phyloP scores from a whole-genome alignment of 1,140 invertebrate species.

The Druon quercuslanigerum region DNA sequence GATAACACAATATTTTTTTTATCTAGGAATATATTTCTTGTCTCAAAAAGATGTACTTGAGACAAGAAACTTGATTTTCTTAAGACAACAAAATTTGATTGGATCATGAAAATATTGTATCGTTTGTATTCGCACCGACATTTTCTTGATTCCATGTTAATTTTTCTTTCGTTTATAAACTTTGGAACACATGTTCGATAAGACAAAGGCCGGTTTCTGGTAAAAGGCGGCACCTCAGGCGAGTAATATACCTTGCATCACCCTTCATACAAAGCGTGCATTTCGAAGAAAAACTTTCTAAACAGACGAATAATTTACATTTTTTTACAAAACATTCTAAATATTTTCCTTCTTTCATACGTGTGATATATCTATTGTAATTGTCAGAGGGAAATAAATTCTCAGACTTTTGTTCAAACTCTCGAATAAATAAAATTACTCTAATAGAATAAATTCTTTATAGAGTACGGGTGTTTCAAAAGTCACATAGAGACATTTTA shows the following conservation, averaged over 20 bases:
- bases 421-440: background rate
- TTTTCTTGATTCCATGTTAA: too few relatives aligned
- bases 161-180: too few relatives aligned
- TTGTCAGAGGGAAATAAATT: too few relatives aligned
- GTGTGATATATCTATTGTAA: too few relatives aligned
- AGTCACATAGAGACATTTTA: slow-evolving; percentile 9
- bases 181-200: slow-evolving; percentile 1
- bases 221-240: background rate
- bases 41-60: too few relatives aligned
- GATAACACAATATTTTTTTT: background rate
- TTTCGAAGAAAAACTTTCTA: background rate
- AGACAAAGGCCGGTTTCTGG: slow-evolving; percentile 1
- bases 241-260: too few relatives aligned
- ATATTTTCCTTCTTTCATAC: background rate
- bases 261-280: background rate
- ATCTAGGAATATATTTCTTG: too few relatives aligned
- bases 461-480: background rate
- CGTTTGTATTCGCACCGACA: too few relatives aligned
- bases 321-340: background rate
- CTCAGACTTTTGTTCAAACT: too few relatives aligned
- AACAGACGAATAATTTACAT: background rate
- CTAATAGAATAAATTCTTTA: background rate
- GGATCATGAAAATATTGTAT: too few relatives aligned
- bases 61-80: too few relatives aligned
- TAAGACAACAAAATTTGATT: too few relatives aligned